Conservation (phyloP, 2,113 vertebrate species). For the Prunella fulvescens region DNA sequence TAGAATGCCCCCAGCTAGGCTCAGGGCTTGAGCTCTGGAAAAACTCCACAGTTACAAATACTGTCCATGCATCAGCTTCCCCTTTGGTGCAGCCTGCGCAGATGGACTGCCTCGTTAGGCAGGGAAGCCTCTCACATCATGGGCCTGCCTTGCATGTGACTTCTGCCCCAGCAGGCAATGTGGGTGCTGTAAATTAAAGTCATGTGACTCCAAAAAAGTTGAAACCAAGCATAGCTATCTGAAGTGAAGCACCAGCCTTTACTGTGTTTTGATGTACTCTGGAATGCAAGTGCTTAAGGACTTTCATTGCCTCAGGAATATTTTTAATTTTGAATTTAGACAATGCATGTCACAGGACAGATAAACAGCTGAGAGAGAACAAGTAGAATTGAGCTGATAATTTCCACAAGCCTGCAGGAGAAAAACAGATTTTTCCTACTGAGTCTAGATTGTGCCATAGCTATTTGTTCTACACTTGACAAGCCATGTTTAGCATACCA, state of each 20-base stretch:
- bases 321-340: background rate
- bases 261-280: background rate
- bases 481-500: background rate
- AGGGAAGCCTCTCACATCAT: background rate
- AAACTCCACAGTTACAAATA: background rate
- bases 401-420: background rate
- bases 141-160: background rate
- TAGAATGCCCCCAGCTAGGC: background rate
- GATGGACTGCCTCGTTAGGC: background rate
- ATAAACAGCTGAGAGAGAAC: background rate
- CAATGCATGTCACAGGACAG: background rate
- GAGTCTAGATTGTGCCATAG: background rate
- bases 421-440: background rate
- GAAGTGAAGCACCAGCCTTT: background rate
- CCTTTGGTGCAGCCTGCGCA: background rate
- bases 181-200: background rate
- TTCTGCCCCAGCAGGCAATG: background rate
- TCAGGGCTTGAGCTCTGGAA: background rate
- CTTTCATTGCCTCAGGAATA: background rate
- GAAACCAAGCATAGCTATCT: background rate
- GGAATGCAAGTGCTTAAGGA: background rate
- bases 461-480: background rate
- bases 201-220: background rate
- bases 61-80: background rate
- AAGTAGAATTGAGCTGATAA: background rate